Base-by-base conservation (phyloP, 2,888 invertebrate species). In the Campoplex nolae region DNA sequence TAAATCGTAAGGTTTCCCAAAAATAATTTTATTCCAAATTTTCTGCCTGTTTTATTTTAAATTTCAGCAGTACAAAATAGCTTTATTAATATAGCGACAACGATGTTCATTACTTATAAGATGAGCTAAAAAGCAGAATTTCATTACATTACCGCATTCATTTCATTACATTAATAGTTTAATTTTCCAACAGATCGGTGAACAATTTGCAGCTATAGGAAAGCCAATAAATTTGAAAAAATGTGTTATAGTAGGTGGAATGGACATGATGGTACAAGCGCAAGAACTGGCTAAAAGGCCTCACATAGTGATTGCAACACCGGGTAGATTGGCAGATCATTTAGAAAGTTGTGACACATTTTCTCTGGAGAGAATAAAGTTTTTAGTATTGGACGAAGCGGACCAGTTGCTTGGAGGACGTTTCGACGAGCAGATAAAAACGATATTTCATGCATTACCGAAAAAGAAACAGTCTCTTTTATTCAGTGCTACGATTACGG, bases 401-500 rank as follows among this genome's bases (percentile, higher is more conserved):
- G 99, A 99, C 93, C 96, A 98, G 94, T 95, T 97, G 89, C 94
- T 97, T 88, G 96, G 97, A 92, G 98, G 98, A 74, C 96, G 97
- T 73, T 98, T 98, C 93, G 97, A 98, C 94, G 96, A 96, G 38
- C 97, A 98, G 91, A 95, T 99, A 74, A 96, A 97, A 92, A 96
- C 97, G 0, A 98, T 98, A 92, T 97, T 98, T 93, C 94, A 95
- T 75, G 96, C 96, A 8, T 93, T 99, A 70, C 98, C 99, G 0
- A 96, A 96, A 89, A 96, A 96, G 80, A 96, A 97, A 86, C 99
- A 99, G 92, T 98, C 97, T 83, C 95, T 99, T 23, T 96, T 99
- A 80, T 99, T 99, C 93, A 99, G 99, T 84, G 99, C 99, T 0
- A 99, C 99, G 0, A 97, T 99, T 93, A 99, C 98, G 9, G 97